Base-by-base conservation (phyloP, 64 coral and sea anemone species). In the Montipora foliosa region DNA sequence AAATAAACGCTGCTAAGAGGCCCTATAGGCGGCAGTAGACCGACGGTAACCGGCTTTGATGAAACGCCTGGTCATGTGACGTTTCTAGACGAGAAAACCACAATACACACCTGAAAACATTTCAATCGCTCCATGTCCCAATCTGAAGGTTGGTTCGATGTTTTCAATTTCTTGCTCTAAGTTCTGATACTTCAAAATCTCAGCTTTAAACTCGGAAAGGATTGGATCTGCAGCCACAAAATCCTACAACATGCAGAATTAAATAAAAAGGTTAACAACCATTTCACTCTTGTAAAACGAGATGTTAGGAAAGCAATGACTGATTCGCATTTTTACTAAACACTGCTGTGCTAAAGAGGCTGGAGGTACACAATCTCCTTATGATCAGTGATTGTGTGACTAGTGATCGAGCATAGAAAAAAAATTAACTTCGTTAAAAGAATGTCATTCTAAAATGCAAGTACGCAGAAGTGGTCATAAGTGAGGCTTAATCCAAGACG, bases 71-170 rank as follows among this genome's bases (percentile, higher is more conserved):
- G 53, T 57, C 53, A 11, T 6, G 6, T 6, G 53, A 57, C 37
- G 37, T 37, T 37, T 37, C 37, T 37, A 37, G 52, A 55, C 61
- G 14, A 64, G 4, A 12, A 64, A 64, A 64, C 9, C 61, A 19
- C n/a, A 2, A 5, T 74, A 74, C 81, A 17, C 82, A 97, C 95
- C 95, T 60, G 92, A 97, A 75, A 84, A 95, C 19, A 97, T 59
- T 75, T 97, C 95, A 87, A 97, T 97, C 20, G 95, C 95, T 77
- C 95, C 95, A 67, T 92, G 92, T 5, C 95, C 95, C 67, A 97
- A 89, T 81, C 95, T 83, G 88, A 97, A 97, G 8, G 92, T 79
- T 53, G 95, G 44, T 5, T 93, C 82, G 13, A 97, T 97, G 15
- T 88, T 94, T 58, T 94, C 83, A 24, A 97, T 84, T 59, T 97